phyloP scores from a whole-genome alignment of 2,797 vertebrate genomes.

The Catamblyrhynchus diadema region DNA sequence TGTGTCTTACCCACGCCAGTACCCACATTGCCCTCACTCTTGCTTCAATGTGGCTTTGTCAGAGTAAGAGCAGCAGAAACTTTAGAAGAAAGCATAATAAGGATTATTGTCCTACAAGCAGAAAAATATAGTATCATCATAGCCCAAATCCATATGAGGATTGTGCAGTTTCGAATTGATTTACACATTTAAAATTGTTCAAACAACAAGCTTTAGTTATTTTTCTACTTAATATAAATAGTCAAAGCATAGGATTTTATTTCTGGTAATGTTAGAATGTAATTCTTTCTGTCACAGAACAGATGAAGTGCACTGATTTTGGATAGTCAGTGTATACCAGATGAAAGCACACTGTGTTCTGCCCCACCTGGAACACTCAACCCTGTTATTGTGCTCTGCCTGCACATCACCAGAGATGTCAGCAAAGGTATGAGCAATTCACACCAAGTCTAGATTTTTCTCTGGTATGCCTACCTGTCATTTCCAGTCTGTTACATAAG shows the following conservation, averaged over 20 bases:
- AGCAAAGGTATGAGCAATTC: neutral
- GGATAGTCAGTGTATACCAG: neutral
- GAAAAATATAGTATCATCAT: neutral
- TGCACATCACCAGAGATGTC: neutral
- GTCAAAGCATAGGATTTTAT: neutral
- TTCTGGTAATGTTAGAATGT: neutral
- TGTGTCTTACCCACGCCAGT: neutral
- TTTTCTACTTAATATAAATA: neutral
- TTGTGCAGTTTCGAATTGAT: neutral
- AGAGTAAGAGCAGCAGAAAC: neutral
- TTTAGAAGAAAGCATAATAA: neutral
- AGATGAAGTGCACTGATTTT: neutral
- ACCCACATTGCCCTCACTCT: neutral
- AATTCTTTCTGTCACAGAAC: neutral
- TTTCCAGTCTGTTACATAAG: neutral
- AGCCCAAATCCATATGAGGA: neutral
- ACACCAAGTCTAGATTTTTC: neutral
- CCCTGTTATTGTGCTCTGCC: neutral
- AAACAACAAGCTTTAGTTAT: neutral
- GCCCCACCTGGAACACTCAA: neutral
- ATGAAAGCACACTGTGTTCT: neutral
- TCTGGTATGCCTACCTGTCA: neutral
- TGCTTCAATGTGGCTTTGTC: neutral
- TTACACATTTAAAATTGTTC: neutral
- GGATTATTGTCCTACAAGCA: neutral